These are phyloP conservation scores for Ethmia dodecea DNA, from an alignment of 2,888 invertebrate genomes.

Conservation along the genomic window DNA sequence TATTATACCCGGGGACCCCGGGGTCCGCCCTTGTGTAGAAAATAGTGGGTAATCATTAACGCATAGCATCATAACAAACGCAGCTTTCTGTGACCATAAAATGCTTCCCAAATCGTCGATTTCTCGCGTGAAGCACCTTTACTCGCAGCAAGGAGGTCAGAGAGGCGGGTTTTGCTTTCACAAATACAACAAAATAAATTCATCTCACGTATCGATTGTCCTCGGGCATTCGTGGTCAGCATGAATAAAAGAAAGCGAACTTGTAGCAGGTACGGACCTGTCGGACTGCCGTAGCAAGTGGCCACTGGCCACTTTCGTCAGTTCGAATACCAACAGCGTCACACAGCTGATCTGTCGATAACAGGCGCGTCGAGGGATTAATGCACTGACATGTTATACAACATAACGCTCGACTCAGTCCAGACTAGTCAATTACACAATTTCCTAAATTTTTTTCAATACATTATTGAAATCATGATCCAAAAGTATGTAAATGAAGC, in stretches of 20 bases:
- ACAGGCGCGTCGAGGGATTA: no score
- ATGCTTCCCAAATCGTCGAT: conserved; percentile 62
- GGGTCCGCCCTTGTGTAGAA: no score
- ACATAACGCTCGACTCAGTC: no score
- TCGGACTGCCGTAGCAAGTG: conserved; percentile 13
- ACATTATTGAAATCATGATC: no score
- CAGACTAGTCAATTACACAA: no score
- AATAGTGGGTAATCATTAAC: neutral
- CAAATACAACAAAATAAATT: conserved; percentile 77
- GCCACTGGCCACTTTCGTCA: conserved; percentile 58
- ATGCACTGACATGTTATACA: no score
- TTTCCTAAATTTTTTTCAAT: no score
- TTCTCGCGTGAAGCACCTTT: conserved; percentile 62
- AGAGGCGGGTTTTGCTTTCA: conserved; percentile 72
- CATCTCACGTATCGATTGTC: conserved; percentile 77
- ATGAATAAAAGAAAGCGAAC: conserved; percentile 75
- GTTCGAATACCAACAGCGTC: neutral
- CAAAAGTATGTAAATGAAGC: no score
- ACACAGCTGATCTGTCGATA: neutral
- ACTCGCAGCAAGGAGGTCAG: conserved; percentile 67
- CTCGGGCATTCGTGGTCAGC: conserved; percentile 64
- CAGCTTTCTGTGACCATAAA: conserved; percentile 49
- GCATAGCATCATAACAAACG: conserved; percentile 18
- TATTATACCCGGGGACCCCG: no score
- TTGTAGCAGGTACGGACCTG: conserved; percentile 48